Percentiles rank a stretch among this genome's conserved stretches.
Conservation (phyloP, 2,888 invertebrate genomes). For the Dryocosmus kuriphilus region DNA sequence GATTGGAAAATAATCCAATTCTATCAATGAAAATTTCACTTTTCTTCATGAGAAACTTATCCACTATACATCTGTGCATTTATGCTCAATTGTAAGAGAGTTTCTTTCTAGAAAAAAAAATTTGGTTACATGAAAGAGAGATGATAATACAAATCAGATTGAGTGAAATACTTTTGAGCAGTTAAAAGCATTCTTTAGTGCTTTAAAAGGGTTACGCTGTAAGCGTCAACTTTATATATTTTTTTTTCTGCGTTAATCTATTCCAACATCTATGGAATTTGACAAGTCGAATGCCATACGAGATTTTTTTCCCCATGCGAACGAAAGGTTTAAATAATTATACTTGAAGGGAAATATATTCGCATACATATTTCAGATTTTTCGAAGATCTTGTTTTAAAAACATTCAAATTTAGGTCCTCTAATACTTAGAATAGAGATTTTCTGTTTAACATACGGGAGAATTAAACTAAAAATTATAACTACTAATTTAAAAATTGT, state of each 20-base stretch:
- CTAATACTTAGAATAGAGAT: no score
- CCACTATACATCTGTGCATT: no score
- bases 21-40: neutral
- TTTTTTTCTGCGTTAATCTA: neutral
- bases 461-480: no score
- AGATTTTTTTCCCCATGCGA: neutral
- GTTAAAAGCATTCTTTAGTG: neutral
- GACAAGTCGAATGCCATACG: no score
- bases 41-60: neutral
- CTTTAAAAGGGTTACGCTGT: neutral
- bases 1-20: neutral
- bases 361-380: neutral
- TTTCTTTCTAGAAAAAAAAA: no score
- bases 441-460: no score
- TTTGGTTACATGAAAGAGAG: no score
- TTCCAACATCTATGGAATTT: neutral
- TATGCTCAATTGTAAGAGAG: no score
- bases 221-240: neutral
- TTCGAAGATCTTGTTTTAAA: no score
- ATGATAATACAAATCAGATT: neutral
- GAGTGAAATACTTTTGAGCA: neutral
- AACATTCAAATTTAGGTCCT: no score
- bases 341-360: neutral
- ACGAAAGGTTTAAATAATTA: neutral
- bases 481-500: no score